phyloP scores from a whole-genome alignment of 2,888 invertebrate species.

The Apotomis capreana region DNA sequence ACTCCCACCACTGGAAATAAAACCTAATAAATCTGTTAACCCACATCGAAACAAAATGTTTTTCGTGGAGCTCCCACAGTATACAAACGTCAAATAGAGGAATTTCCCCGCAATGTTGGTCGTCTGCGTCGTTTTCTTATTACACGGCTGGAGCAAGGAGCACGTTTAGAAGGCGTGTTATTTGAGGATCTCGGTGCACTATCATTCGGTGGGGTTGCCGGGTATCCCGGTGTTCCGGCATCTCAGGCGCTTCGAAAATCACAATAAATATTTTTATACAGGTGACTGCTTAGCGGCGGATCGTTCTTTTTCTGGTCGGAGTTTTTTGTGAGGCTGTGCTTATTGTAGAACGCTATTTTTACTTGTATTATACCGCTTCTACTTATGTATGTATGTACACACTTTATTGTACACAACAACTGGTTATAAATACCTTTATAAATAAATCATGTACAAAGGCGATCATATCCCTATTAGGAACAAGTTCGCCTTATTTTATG shows the following conservation, averaged over 20 bases:
- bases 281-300: constrained; percentile 54
- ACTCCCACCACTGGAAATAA: constrained; percentile 7
- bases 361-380: neutral
- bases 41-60: constrained; percentile 31
- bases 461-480: no score
- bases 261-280: constrained; percentile 64
- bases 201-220: constrained; percentile 27
- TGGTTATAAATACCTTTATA: no score
- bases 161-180: constrained; percentile 11
- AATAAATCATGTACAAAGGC: no score
- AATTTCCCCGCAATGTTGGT: constrained; percentile 32
- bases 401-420: no score
- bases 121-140: constrained; percentile 29
- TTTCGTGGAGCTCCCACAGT: constrained; percentile 19
- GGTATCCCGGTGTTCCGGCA: constrained; percentile 55
- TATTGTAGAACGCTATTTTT: neutral
- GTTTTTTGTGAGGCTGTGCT: constrained; percentile 9
- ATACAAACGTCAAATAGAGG: constrained; percentile 36
- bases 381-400: no score
- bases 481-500: no score
- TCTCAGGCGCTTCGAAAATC: constrained; percentile 56
- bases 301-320: constrained; percentile 40
- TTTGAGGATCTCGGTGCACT: constrained; percentile 17
- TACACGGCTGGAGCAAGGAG: constrained; percentile 4
- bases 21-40: constrained; percentile 35